Base-by-base conservation (phyloP, 2,888 invertebrate genomes). In the Cheilosia vulpina region DNA sequence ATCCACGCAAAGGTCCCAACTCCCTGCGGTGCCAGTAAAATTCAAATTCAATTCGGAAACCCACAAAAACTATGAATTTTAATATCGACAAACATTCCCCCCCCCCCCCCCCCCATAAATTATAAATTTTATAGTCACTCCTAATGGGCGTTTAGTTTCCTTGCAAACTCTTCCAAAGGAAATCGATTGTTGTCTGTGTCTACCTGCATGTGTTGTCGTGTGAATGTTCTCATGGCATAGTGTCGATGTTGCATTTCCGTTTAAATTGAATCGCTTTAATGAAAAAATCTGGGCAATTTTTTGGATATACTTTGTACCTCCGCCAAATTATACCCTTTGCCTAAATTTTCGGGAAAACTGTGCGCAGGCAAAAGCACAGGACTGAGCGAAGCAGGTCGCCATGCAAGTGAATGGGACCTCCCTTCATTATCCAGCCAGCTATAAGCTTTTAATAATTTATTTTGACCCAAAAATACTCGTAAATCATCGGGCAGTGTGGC, bases 31-130 rank as follows among this genome's bases (percentile, higher is more conserved):
- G 69, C 13, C 34, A 53, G 84, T 79, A 73, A 63, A 75, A 84
- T 84, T 79, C 65, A 79, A 79, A 84, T 84, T 79, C 84, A 79
- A 69, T 75, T 75, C 63, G 50, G 63, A 68, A 73, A 21, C 63
- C 83, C 5, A 31, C 58, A 79, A 66, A 73, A 84, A 69, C 79
- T 68, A 79, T 84, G 69, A 75, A 75, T 84, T 84, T 79, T 84
- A 84, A 75, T 79, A 84, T 84, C 65, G 79, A 75, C 79, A 84
- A 79, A 58, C 73, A 73, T 79, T 75, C 63, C 24, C 57, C 52
- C 50, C 45, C 9, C 79, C 65, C 63, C 24, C 57, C 52, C 50
- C 45, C 9, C 79, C 65, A 73, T 84, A 79, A 84, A 84, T 84
- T 84, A 79, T 79, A 68, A 84, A 84, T 69, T 50, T 84, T 79